Conservation (phyloP, 2,888 invertebrate genomes). For the Stenodema calcarata region DNA sequence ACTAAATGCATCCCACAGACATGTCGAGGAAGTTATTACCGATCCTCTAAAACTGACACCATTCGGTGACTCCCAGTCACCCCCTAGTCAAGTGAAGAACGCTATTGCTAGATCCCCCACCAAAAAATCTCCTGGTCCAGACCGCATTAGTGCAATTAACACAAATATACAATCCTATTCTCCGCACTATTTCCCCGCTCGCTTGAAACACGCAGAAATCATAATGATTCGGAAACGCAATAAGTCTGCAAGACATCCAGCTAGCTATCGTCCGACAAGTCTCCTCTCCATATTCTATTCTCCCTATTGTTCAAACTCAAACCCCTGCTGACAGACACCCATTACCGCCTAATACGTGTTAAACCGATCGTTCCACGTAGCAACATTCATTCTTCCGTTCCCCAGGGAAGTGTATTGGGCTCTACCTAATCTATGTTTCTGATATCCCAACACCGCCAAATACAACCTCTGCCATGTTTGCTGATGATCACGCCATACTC, state of each 20-base stretch:
- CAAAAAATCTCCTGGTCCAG: constrained; percentile 4
- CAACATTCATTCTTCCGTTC: too few relatives aligned
- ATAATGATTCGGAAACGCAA: constrained; percentile 3
- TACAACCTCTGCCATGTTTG: too few relatives aligned
- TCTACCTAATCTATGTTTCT: neutral
- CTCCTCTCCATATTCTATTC: neutral
- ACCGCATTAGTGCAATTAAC: neutral
- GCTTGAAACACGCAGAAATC: constrained; percentile 8
- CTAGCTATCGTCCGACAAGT: neutral
- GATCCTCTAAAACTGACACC: too few relatives aligned
- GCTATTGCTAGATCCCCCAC: neutral
- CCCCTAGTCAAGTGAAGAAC: neutral
- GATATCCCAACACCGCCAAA: too few relatives aligned
- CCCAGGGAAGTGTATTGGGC: too few relatives aligned
- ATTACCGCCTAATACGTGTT: too few relatives aligned
- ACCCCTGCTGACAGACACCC: too few relatives aligned
- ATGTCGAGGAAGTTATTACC: too few relatives aligned
- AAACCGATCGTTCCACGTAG: too few relatives aligned
- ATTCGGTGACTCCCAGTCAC: neutral
- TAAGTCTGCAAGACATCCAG: neutral
- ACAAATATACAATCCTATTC: neutral
- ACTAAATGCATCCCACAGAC: too few relatives aligned
- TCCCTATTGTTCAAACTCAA: neutral
- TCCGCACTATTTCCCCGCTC: constrained; percentile 13
- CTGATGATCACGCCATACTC: too few relatives aligned